Evolutionary conservation across 2,888 invertebrate genomes (phyloP), one percentile per base, ranked within the genome.

Genomic region (Cataglyphis altisquamis): DNA sequence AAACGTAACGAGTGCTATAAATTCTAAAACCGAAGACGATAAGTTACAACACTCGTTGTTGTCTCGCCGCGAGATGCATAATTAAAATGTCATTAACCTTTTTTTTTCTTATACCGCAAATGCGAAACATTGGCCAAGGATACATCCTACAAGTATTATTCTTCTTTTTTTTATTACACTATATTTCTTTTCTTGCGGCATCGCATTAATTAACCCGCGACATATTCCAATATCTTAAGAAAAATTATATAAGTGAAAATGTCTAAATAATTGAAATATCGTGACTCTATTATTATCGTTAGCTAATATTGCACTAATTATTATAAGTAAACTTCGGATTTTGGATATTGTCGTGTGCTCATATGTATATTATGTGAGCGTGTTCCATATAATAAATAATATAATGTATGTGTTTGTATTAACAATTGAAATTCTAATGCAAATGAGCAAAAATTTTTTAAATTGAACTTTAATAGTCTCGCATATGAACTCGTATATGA

Each of bases 351-450:
- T 60, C 60, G 3, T 15, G 12, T 29, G 60, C 15, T 52, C 6
- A 15, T 15, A 18, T 18, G 15, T 29, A 15, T 25, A 29, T 15
- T 12, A 29, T 25, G 55, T 21, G 21, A 29, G 18, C 60, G 5
- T 15, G 29, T 12, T 29, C 60, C 60, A 29, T 60, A 18, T 60
- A 15, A 5, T 29, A 25, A 15, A 60, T 29, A 29, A 25, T 15
- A 60, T 36, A 36, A 36, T 39, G 9, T 39, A 2, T 39, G 8
- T 39, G 39, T 10, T 9, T 39, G 39, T 39, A 6, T 15, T 15
- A 60, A 60, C 83, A 70, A 41, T 75, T 75, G 83, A 72, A 80
- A 66, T 85, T 86, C 57, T 80, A 85, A 86, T 60, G 18, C 4
- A 1, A 60, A n/a, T 41, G 32, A 9, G 21, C 25, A 12, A 39